Conservation (phyloP, 2,797 vertebrate species). For the Coccyzus lansbergi region DNA sequence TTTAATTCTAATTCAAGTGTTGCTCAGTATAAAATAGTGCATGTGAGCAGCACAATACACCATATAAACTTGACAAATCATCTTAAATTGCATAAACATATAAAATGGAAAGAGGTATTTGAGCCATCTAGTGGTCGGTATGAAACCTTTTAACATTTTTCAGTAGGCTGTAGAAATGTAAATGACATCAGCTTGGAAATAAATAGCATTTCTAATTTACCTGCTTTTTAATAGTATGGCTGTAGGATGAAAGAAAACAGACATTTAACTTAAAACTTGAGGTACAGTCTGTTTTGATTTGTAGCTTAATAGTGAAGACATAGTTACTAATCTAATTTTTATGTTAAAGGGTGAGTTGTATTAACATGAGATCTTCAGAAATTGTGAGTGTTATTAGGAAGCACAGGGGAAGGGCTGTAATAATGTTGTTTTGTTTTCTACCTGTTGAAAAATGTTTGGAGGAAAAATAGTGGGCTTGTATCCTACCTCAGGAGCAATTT, state of each 20-base stretch:
- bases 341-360: background rate
- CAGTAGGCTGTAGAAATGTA: background rate
- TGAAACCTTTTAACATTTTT: background rate
- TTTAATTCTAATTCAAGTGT: background rate
- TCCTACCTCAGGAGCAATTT: background rate
- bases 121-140: slow-evolving; percentile 69
- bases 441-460: background rate
- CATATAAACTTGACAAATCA: background rate
- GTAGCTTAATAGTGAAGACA: background rate
- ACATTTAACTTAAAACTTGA: background rate
- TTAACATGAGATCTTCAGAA: background rate
- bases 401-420: background rate
- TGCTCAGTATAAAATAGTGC: background rate
- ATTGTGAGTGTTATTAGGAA: background rate
- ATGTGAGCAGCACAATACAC: background rate
- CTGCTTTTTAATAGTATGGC: background rate
- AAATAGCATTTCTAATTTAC: background rate
- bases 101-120: slow-evolving; percentile 44
- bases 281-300: background rate
- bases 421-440: background rate
- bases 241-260: background rate
- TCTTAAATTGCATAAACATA: background rate
- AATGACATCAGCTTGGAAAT: background rate
- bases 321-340: background rate
- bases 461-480: background rate